These are phyloP conservation scores for Drosophila koepferae DNA, from an alignment of 2,888 invertebrate genomes.

Conservation along the genomic window DNA sequence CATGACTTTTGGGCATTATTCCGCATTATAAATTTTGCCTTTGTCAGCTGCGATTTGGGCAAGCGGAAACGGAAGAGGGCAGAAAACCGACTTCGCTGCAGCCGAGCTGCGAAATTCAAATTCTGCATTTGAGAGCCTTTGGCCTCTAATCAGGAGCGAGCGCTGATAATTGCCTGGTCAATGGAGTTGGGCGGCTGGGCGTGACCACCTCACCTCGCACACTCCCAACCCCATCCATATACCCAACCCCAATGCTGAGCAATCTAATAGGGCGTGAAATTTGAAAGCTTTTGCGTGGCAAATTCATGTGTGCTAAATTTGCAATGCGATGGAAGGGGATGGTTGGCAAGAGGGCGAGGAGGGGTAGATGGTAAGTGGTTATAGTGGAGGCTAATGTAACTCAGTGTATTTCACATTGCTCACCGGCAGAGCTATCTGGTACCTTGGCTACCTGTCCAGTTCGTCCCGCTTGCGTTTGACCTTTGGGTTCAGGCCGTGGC, in stretches of 20 bases:
- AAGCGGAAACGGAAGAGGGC: slow-evolving; percentile 49
- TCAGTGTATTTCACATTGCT: slow-evolving; percentile 37
- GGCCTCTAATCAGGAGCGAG: slow-evolving; percentile 33
- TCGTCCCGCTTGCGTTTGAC: slow-evolving; percentile 27
- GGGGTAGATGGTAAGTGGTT: background rate
- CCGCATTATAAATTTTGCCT: slow-evolving; percentile 12
- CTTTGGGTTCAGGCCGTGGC: slow-evolving; percentile 35
- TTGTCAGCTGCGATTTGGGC: slow-evolving; percentile 26
- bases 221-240: background rate
- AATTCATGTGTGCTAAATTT: slow-evolving; percentile 47
- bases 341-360: background rate
- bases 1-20: background rate
- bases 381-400: slow-evolving; percentile 35
- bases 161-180: slow-evolving; percentile 46
- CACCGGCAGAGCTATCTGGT: slow-evolving; percentile 14
- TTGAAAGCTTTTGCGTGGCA: slow-evolving; percentile 49
- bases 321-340: background rate
- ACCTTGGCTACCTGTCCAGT: slow-evolving; percentile 32
- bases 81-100: slow-evolving; percentile 22
- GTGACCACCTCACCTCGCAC: background rate
- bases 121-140: slow-evolving; percentile 10
- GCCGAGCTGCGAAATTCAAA: slow-evolving; percentile 19
- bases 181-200: slow-evolving; percentile 5
- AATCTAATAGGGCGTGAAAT: slow-evolving; percentile 59
- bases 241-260: slow-evolving; percentile 1